Base-by-base conservation (phyloP, 2,888 invertebrate genomes). In the Cheilosia grossa region DNA sequence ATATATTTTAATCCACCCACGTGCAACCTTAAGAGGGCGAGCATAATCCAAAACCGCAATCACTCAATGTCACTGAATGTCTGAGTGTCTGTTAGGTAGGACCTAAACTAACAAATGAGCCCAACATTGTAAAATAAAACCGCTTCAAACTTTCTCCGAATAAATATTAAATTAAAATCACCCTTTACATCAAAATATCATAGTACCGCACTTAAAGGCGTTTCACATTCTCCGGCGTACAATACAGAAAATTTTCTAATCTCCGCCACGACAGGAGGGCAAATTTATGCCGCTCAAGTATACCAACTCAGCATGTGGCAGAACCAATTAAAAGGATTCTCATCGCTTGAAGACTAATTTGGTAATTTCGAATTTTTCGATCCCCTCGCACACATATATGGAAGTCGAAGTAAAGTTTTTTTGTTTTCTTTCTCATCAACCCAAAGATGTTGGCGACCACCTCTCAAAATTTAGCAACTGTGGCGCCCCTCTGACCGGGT, bases 291-390 rank as follows among this genome's bases (percentile, higher is more conserved):
- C 40, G 56, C 21, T 19, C 37, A 63, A 63, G 61, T 21, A 49
- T 37, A 37, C 37, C 51, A n/a, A 24, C 61, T 42, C 53, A 37
- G 56, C 66, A 82, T 82, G 67, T 73, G 82, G 58, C 53, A 74
- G 9, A 58, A 74, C 58, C 73, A 83, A 79, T 83, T 79, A 83
- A 79, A 63, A 69, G 67, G 49, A 49, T 74, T 79, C 58, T 44
- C 63, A 58, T 56, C 58, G 51, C 44, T 51, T 19, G 30, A 27
- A 4, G 30, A 58, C 40, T 64, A 27, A 63, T 51, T 67, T 24
- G 49, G 56, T 44, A 66, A 59, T 49, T 54, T 40, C 24, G 10
- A n/a, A n/a, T n/a, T 19, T 33, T 33, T 51, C n/a, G 10, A 42
- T 58, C 13, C 47, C 2, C 9, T 37, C 37, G 10, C 13, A 67